Percentiles rank a stretch among this genome's conserved stretches.
phyloP scores from a whole-genome alignment of 2,888 invertebrate genomes.

The Sinotaia quadrata region DNA sequence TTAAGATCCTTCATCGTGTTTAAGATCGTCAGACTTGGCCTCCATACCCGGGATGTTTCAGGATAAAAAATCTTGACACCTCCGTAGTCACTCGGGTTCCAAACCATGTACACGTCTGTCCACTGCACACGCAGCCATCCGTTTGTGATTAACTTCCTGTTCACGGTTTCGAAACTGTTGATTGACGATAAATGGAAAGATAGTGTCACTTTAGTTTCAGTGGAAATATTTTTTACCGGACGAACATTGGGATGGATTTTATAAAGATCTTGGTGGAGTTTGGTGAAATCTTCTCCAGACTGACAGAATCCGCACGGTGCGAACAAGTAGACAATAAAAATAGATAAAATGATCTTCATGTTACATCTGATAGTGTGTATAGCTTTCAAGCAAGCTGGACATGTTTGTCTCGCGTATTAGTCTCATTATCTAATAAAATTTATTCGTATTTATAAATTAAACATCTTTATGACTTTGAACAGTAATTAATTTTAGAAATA shows the following conservation, averaged over 20 bases:
- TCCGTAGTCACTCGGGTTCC: slow-evolving; percentile 2
- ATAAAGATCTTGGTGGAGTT: no score
- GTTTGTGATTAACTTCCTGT: slow-evolving; percentile 12
- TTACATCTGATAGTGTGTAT: no score
- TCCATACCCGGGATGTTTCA: slow-evolving; percentile 15
- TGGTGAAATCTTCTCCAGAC: no score
- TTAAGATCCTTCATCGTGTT: slow-evolving; percentile 23
- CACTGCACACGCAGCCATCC: slow-evolving; percentile 6
- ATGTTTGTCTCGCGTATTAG: no score
- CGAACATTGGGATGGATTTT: background rate
- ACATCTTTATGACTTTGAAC: no score
- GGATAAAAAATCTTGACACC: background rate
- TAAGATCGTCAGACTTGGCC: slow-evolving; percentile 3
- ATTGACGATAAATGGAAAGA: slow-evolving; percentile 17
- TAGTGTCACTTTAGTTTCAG: background rate
- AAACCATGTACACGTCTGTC: slow-evolving; percentile 9
- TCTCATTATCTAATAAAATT: no score
- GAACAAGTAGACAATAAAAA: no score
- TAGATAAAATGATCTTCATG: no score
- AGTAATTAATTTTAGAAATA: no score
- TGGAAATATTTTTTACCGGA: slow-evolving; percentile 1
- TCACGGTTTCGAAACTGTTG: slow-evolving; percentile 9
- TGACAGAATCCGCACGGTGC: no score
- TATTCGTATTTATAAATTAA: no score
- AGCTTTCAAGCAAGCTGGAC: no score